Base-by-base conservation (phyloP, 1,140 invertebrate species). In the Sitophilus oryzae region DNA sequence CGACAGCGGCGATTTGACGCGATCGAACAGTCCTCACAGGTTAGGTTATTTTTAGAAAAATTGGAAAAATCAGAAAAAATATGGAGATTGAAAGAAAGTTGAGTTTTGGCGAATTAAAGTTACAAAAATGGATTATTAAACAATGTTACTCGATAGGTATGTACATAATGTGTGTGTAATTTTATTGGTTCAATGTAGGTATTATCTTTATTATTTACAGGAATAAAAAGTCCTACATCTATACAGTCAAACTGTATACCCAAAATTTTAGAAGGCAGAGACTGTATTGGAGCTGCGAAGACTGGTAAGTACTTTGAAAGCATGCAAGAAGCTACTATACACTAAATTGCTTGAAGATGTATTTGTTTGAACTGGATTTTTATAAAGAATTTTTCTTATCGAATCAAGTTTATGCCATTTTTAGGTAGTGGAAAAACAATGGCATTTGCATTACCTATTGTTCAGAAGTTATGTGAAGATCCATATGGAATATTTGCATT, bases 401-500 rank as follows among this genome's bases (percentile, higher is more conserved):
- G 30, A 34, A 34, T 34, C n/a, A 34, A 8, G 6, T n/a, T 8
- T 34, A 34, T 34, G n/a, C 30, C n/a, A 34, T 6, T 45, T 45
- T 9, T 38, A 56, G 53, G 53, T 16, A 96, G 93, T 48, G 96
- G 96, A 25, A 99, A 99, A 79, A 98, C 96, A 3, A 84, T 96
- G 65, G 91, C 95, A 0, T 99, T 98, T 82, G 93, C 91, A 3
- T 67, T 99, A 15, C 96, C 96, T 0, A 94, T 99, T 66, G 71
- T 99, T 43, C 91, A 98, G 71, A 83, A 86, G 60, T 75, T 98
- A 11, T 84, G 89, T 57, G 86, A 94, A 68, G 93, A 93, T 69
- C 94, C 95, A 0, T 93, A 93, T 73, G 88, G 92, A 53, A 89
- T 98, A 66, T 98, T 91, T 81, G 93, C 93, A 21, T 75, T 98